Base-by-base conservation (phyloP, 2,797 vertebrate genomes). In the Neomorphus geoffroyi region DNA sequence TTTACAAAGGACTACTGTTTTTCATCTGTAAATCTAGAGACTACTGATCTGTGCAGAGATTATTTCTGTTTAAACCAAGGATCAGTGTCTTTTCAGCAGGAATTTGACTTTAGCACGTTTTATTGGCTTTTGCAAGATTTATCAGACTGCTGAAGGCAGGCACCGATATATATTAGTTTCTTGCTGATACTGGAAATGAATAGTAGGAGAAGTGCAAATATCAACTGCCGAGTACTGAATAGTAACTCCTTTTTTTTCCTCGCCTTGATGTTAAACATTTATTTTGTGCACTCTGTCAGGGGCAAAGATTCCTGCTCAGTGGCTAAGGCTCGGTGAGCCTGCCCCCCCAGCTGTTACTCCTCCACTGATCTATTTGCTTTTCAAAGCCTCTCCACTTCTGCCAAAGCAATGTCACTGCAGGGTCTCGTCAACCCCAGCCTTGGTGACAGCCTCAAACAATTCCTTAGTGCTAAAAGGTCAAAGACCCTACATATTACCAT, bases 351-450 rank as follows among this genome's bases (percentile, higher is more conserved):
- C 96, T 96, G 96, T 95, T 97, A 87, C 95, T 92, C 91, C 90
- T 92, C 66, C 56, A 62, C 81, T 10, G 32, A 85, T 94, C 84
- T 97, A 86, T 98, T 96, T 97, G 97, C 92, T 97, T 97, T 97
- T 57, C 95, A 96, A 96, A 97, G 95, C 94, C 95, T 92, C 94
- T 91, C 88, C 90, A 65, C 94, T 97, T 61, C 89, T 92, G 96
- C 96, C 97, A 97, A 97, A 96, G 96, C 96, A 91, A 97, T 97
- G 97, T 96, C 93, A 91, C 95, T 94, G 96, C 95, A 93, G 96
- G 97, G 91, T 97, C 94, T 84, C 79, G 80, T 88, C 92, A 94
- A 95, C 97, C 60, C 83, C 86, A 81, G 90, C 65, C 97, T 96
- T 91, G 95, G 88, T 17, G 50, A 86, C 11, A 86, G 86, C 94